Base-by-base conservation (phyloP, 2,113 vertebrate genomes). In the Hipposideros armiger region DNA sequence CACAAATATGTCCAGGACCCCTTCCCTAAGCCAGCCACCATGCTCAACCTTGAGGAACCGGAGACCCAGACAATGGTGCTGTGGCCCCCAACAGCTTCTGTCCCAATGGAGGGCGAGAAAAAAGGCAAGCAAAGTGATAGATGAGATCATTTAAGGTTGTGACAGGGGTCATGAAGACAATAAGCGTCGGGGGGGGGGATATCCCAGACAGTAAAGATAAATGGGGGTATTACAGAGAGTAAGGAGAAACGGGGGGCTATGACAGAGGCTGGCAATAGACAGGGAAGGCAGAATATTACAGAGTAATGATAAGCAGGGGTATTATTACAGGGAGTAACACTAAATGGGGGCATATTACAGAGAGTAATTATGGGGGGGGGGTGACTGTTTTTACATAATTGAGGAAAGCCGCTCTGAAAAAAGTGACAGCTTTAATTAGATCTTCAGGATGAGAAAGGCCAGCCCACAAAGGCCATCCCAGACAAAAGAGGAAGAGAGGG, bases 191-290 rank as follows among this genome's bases (percentile, higher is more conserved):
- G 52, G 52, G 52, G 15, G 52, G 52, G 52, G 16, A 9, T 62
- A 11, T 62, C 13, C 11, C 60, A 28, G 60, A 11, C 60, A 11
- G 60, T 62, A 11, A 28, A 28, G 24, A 28, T 26, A 14, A 64
- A 7, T 0, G 20, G 7, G 15, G 24, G 5, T 1, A 6, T 26
- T 30, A 11, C 84, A 10, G 50, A 32, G 8, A 9, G 52, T 13
- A 36, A 13, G 1, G 0, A 16, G 1, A 9, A 28, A 3, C 6
- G 16, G 52, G 67, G 66, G 40, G 45, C 10, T 50, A 4, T 7
- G 32, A 16, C 52, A 64, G 70, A 36, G 54, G 11, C 13, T 26
- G 1, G 11, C 22, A n/a, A n/a, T 14, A n/a, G 60, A 64, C 9
- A 16, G 30, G 47, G 36, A 16, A 40, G 45, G 14, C 16, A 47